Evolutionary conservation across 2,113 vertebrate genomes (phyloP), one percentile per base, ranked within the genome.

Genomic region (Paracyprichromis sp.): DNA sequence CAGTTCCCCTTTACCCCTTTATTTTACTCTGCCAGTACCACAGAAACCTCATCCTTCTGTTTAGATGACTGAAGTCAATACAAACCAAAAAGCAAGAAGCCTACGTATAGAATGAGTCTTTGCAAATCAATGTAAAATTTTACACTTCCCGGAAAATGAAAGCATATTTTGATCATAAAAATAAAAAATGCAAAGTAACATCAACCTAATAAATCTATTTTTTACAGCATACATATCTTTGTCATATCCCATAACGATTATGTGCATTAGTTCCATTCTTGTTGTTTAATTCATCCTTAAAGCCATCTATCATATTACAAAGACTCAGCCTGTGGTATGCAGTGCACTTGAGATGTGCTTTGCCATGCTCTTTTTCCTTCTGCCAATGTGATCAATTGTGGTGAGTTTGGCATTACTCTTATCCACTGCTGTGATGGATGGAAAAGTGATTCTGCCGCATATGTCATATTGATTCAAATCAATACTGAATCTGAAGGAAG

Each of bases 31-130:
- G 89, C 92, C 93, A 95, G 93, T 87, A 92, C 94, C 92, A 85
- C 93, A 95, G 61, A 93, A 95, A 88, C 88, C 76, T 76, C 91
- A 91, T 88, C 91, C 89, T 86, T 91, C 86, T 92, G 92, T 93
- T 94, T 94, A 90, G 69, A 92, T 84, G 79, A 80, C 86, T 92
- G 86, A 85, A 92, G 94, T 93, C 84, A 87, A 76, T 86, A 83
- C 61, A 89, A 91, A 93, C 91, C 87, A 84, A 86, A 82, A 82
- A 76, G 31, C 53, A 53, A 83, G 8, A 63, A 56, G 9, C 5
- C 24, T 5, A 17, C 1, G 71, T 84, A 56, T 88, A 91, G 50
- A 87, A 43, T 78, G 13, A 89, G 81, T 14, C 12, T 84, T 87
- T 83, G 45, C 45, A 34, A 80, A 24, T 53, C 11, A 83, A 31